phyloP scores from a whole-genome alignment of 2,888 invertebrate genomes.

The Halictus ligatus region DNA sequence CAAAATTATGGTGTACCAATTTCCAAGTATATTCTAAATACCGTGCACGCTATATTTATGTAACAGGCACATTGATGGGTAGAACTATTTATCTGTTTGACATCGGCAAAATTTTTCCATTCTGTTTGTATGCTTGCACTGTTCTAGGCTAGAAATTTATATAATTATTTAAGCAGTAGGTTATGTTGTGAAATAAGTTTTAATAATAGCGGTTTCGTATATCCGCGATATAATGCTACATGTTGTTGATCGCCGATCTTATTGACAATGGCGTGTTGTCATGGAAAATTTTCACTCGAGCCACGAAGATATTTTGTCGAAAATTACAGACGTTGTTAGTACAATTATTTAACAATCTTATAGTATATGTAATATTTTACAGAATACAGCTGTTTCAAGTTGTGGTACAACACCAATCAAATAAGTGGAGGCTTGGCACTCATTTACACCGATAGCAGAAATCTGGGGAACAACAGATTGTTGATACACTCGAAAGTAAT shows the following conservation, averaged over 20 bases:
- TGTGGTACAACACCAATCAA: slow-evolving; percentile 69
- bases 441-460: slow-evolving; percentile 66
- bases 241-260: background rate
- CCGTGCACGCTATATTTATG: slow-evolving; percentile 49
- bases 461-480: slow-evolving; percentile 47
- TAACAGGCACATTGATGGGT: slow-evolving; percentile 31
- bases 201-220: slow-evolving; percentile 18
- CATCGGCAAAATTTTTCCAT: slow-evolving; percentile 23
- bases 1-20: slow-evolving; percentile 26
- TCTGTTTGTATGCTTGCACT: background rate
- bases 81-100: slow-evolving; percentile 40
- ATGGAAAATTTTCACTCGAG: background rate
- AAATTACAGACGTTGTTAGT: background rate
- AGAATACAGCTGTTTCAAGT: slow-evolving; percentile 75
- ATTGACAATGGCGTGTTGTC: background rate
- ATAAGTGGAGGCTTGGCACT: slow-evolving; percentile 68
- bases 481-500: slow-evolving; percentile 23
- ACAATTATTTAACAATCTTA: background rate
- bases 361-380: slow-evolving; percentile 49
- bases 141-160: slow-evolving; percentile 10
- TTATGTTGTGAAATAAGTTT: slow-evolving; percentile 53
- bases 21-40: slow-evolving; percentile 35
- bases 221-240: background rate
- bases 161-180: slow-evolving; percentile 35
- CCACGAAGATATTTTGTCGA: background rate